Evolutionary conservation across 2,888 invertebrate genomes (phyloP).

Genomic region (Dryomyza anilis): DNA sequence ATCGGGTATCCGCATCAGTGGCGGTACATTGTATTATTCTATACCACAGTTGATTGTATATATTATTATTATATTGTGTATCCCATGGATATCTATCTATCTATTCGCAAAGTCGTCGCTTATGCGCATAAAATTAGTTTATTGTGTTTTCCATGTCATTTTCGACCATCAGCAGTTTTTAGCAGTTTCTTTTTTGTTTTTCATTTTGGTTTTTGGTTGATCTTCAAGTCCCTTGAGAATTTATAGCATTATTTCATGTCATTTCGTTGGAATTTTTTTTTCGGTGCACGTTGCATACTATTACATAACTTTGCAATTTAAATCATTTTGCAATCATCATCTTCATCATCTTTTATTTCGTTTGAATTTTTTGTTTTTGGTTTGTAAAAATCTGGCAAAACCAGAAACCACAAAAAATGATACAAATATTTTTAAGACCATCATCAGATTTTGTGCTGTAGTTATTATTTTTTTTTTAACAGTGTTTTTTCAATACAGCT

Average conservation of each 20-base stretch:
- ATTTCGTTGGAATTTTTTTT: conserved; percentile 13
- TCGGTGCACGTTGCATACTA: background rate
- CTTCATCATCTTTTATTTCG: too few relatives aligned
- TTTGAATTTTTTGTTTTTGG: background rate
- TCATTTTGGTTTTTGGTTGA: too few relatives aligned
- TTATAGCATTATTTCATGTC: conserved; percentile 2
- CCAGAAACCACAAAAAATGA: too few relatives aligned
- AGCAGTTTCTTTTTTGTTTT: background rate
- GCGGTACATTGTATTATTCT: too few relatives aligned
- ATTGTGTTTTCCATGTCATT: background rate
- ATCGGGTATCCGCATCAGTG: background rate
- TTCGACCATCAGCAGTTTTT: background rate
- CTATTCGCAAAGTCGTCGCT: background rate
- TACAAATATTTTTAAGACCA: too few relatives aligned
- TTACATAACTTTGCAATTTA: conserved; percentile 17
- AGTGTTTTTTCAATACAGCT: too few relatives aligned
- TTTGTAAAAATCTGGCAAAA: too few relatives aligned
- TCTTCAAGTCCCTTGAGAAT: background rate
- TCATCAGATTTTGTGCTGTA: too few relatives aligned
- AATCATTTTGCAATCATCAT: too few relatives aligned
- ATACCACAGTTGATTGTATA: too few relatives aligned
- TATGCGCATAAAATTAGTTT: background rate
- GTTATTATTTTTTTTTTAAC: too few relatives aligned
- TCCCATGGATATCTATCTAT: too few relatives aligned
- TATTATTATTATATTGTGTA: background rate